These are phyloP conservation scores for Drosophila ustulata DNA, from an alignment of 2,888 invertebrate genomes.

Conservation along the genomic window DNA sequence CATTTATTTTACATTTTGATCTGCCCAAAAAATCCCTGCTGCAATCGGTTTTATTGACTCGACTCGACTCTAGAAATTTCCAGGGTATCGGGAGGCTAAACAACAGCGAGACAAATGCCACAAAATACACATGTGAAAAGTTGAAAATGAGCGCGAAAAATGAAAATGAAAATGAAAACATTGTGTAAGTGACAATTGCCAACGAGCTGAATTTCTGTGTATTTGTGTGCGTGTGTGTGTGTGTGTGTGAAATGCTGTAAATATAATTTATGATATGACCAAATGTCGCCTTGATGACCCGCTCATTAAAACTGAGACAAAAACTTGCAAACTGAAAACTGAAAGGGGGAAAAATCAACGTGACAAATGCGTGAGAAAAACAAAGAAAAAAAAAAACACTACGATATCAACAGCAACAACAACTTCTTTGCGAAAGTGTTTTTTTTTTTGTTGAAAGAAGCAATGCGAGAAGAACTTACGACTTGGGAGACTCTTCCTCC, in stretches of 20 bases:
- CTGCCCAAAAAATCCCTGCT: no score
- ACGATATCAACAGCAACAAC: constrained; percentile 6
- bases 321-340: constrained; percentile 32
- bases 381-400: constrained; percentile 9
- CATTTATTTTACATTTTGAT: no score
- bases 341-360: constrained; percentile 41
- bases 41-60: neutral
- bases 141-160: constrained; percentile 52
- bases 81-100: constrained; percentile 19
- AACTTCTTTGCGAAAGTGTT: constrained; percentile 18
- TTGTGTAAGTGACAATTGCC: constrained; percentile 63
- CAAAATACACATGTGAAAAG: constrained; percentile 56
- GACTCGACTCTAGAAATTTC: neutral
- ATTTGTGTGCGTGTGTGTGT: constrained; percentile 8
- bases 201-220: constrained; percentile 11
- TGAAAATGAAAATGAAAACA: constrained; percentile 52
- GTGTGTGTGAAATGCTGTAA: constrained; percentile 58
- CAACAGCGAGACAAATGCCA: constrained; percentile 44
- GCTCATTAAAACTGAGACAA: constrained; percentile 64
- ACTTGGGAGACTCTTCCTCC: neutral
- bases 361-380: constrained; percentile 78
- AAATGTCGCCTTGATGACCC: constrained; percentile 73
- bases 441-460: no score
- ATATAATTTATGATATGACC: constrained; percentile 73
- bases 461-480: neutral